Evolutionary conservation across 2,797 vertebrate species (phyloP).

Genomic region (Cossypha dichroa): DNA sequence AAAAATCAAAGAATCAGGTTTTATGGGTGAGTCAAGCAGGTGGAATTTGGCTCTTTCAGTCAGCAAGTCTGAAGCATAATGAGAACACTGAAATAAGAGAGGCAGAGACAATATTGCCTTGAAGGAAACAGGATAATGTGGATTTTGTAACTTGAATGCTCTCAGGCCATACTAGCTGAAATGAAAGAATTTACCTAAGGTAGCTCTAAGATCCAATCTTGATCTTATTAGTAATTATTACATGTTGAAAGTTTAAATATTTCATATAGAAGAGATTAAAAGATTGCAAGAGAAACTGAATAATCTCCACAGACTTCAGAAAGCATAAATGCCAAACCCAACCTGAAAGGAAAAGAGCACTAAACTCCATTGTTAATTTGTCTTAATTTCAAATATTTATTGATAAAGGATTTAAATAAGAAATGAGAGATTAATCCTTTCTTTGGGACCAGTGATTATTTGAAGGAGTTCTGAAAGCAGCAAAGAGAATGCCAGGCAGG

Average conservation of each 20-base stretch:
- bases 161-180: background rate
- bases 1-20: background rate
- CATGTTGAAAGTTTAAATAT: slow-evolving; percentile 58
- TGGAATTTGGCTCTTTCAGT: background rate
- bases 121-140: background rate
- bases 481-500: background rate
- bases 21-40: background rate
- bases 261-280: slow-evolving; percentile 53
- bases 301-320: background rate
- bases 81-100: background rate
- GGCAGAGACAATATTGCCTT: background rate
- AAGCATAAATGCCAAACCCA: background rate
- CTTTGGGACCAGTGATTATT: background rate
- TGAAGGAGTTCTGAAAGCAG: background rate
- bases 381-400: slow-evolving; percentile 60
- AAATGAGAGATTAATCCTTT: slow-evolving; percentile 37
- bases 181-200: slow-evolving; percentile 6
- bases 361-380: slow-evolving; percentile 20
- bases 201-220: background rate
- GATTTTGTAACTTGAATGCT: background rate
- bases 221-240: slow-evolving; percentile 44
- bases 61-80: background rate
- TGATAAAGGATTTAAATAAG: slow-evolving; percentile 33
- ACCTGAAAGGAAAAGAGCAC: background rate
- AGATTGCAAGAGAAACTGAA: slow-evolving; percentile 12